Evolutionary conservation across 2,797 vertebrate genomes (phyloP), one percentile per base, ranked within the genome.

Genomic region (Macropus fuliginosus): DNA sequence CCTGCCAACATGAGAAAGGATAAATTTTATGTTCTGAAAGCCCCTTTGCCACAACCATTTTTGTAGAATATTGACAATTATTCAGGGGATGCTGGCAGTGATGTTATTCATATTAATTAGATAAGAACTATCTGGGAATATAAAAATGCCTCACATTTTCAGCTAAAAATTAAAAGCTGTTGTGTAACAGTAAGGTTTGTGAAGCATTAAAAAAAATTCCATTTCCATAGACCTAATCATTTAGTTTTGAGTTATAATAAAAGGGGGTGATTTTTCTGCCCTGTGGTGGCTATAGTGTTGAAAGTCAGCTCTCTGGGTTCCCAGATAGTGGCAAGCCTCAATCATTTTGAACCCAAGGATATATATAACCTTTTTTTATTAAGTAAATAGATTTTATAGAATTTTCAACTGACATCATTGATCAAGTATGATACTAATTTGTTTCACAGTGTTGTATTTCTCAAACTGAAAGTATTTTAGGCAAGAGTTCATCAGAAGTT

Each of bases 31-130:
- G 9, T 93, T 92, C 95, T 95, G 94, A 96, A 50, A 97, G 92
- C 94, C 93, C 92, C 96, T 96, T 94, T 96, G 54, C 66, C 96
- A 54, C 21, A 97, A 90, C 96, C 90, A 91, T 89, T 98, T 98
- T 95, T 52, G 94, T 34, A 96, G 34, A 97, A 96, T 96, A 96
- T 92, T 95, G 59, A 94, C 66, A 95, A 97, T 98, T 97, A 98
- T 28, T 95, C 97, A 97, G 98, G 90, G 96, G 89, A 95, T 14
- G n/a, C 90, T 98, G 95, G 94, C 40, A 66, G 91, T 97, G 89
- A 97, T 96, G 94, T 95, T 93, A 59, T 91, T 98, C 31, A 92
- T 97, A 92, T 97, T 98, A 98, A 98, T 98, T 97, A 97, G 94
- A 97, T 96, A 97, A 96, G 92, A 97, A 81, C n/a, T 56, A 93